Percentiles rank a stretch among this genome's conserved stretches.
Evolutionary conservation across 2,888 invertebrate genomes (phyloP).

Genomic region (Labia minor): DNA sequence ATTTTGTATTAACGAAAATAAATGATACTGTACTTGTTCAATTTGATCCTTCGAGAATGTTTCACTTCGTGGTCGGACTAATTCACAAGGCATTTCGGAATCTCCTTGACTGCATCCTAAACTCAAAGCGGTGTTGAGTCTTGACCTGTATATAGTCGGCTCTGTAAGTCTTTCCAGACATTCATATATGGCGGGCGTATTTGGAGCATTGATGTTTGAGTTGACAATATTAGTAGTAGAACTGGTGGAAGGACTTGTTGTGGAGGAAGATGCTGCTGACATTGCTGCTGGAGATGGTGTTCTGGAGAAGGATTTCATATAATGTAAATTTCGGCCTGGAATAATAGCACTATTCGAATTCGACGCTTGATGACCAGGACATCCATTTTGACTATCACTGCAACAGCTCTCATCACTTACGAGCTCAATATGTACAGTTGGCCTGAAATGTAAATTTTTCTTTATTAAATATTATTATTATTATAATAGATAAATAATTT

Average conservation of each 20-base stretch:
- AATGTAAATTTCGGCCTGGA: slow-evolving; percentile 37
- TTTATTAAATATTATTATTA: too few relatives aligned
- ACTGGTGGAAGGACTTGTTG: slow-evolving; percentile 28
- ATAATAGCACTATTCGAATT: slow-evolving; percentile 32
- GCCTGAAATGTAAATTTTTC: slow-evolving; percentile 32
- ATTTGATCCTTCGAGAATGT: slow-evolving; percentile 21
- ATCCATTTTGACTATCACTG: background rate
- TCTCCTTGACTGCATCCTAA: slow-evolving; percentile 29
- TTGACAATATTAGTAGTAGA: background rate
- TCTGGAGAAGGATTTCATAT: slow-evolving; percentile 43
- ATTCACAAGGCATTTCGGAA: slow-evolving; percentile 29
- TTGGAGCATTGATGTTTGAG: slow-evolving; percentile 30
- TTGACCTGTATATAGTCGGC: slow-evolving; percentile 37
- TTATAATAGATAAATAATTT: too few relatives aligned
- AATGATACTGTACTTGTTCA: background rate
- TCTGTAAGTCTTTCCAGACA: slow-evolving; percentile 40
- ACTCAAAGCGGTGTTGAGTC: slow-evolving; percentile 35
- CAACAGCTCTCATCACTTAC: slow-evolving; percentile 36
- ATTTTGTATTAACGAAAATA: too few relatives aligned
- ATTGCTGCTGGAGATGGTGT: slow-evolving; percentile 38
- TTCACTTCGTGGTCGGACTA: slow-evolving; percentile 34
- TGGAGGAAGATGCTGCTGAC: slow-evolving; percentile 35
- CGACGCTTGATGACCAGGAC: background rate
- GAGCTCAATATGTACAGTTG: slow-evolving; percentile 39
- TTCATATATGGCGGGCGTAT: slow-evolving; percentile 36